Evolutionary conservation across 2,797 vertebrate genomes (phyloP).

Genomic region (Lacerta bilineata): DNA sequence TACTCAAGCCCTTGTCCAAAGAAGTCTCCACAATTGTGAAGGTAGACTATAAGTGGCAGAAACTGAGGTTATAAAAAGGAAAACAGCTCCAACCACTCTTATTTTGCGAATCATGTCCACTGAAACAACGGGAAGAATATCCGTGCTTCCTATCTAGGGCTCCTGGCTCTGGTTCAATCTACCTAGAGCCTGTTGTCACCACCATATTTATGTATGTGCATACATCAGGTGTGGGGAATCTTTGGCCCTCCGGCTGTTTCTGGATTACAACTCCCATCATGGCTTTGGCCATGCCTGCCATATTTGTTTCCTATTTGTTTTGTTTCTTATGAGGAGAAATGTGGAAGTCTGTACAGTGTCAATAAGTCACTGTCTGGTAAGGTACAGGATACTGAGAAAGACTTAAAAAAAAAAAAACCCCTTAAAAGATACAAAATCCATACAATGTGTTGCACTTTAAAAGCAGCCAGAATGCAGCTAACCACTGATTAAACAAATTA

Average conservation of each 20-base stretch:
- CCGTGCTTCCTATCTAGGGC: not conserved
- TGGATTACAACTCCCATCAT: not conserved
- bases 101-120: not conserved
- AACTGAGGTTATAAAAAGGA: not conserved
- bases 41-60: not conserved
- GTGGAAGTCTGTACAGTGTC: slow-evolving; percentile 11
- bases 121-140: too few species aligned
- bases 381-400: slow-evolving; percentile 29
- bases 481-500: slow-evolving; percentile 63
- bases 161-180: not conserved
- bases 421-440: not conserved
- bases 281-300: not conserved
- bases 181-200: not conserved
- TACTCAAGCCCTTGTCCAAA: not conserved
- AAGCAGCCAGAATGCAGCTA: slow-evolving; percentile 51
- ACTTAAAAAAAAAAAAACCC: not conserved
- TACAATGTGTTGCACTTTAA: slow-evolving; percentile 22
- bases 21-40: not conserved
- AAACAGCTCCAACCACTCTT: not conserved
- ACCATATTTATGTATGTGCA: not conserved
- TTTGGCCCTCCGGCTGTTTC: not conserved
- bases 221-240: too few species aligned
- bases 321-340: slow-evolving; percentile 28
- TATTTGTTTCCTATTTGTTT: slow-evolving; percentile 5
- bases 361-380: slow-evolving; percentile 34